Percentiles rank a stretch among this genome's conserved stretches.
These are phyloP conservation scores for Philaenus spumarius DNA, from an alignment of 1,140 invertebrate species.

Conservation along the genomic window DNA sequence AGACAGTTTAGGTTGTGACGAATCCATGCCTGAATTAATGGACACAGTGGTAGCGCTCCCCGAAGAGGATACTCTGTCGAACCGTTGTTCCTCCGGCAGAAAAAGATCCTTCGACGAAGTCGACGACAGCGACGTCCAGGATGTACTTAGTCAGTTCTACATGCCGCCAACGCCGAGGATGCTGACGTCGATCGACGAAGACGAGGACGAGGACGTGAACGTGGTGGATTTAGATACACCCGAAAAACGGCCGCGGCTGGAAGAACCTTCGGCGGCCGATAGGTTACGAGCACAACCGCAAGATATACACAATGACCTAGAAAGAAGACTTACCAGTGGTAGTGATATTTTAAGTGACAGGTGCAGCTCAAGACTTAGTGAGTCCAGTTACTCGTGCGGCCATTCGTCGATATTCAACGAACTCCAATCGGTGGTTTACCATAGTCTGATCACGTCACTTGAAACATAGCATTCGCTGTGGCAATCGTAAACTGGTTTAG, in stretches of 20 bases:
- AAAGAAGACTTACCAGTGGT: neutral
- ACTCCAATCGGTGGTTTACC: conserved; percentile 58
- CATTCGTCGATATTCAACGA: conserved; percentile 61
- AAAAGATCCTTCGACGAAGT: conserved; percentile 46
- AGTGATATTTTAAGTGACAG: conserved; percentile 8
- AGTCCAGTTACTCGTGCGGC: conserved; percentile 43
- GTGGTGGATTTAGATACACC: conserved; percentile 28
- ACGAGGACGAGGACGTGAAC: conserved; percentile 39
- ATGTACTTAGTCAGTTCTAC: conserved; percentile 60
- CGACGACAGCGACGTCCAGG: conserved; percentile 51
- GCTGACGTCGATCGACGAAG: conserved; percentile 58
- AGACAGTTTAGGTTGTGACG: conserved; percentile 19
- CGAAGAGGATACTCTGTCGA: conserved; percentile 30
- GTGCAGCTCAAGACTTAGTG: neutral
- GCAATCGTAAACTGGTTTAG: neutral
- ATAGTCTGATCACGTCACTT: conserved; percentile 59
- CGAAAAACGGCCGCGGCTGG: conserved; percentile 22
- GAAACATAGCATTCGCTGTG: conserved; percentile 48
- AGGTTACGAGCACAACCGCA: conserved; percentile 17
- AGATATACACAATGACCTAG: neutral
- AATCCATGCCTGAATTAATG: conserved; percentile 31
- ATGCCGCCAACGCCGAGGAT: conserved; percentile 60
- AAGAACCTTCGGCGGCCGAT: conserved; percentile 23
- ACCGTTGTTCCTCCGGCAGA: conserved; percentile 34
- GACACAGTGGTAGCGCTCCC: conserved; percentile 28